Evolutionary conservation across 1,140 invertebrate genomes (phyloP).

Genomic region (Lasioglossum albipes): DNA sequence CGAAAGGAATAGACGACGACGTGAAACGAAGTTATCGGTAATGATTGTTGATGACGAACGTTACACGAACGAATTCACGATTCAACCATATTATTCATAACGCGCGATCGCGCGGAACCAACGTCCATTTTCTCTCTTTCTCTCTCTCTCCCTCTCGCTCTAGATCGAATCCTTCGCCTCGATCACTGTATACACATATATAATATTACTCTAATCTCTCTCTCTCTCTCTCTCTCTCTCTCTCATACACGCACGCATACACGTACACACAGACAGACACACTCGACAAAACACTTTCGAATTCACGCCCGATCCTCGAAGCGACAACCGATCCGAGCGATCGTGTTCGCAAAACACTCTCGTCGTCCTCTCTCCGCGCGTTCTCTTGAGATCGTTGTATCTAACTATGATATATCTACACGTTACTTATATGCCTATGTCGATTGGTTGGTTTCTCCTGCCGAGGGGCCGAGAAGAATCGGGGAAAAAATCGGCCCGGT

Average conservation of each 20-base stretch:
- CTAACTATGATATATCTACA: conserved; percentile 80
- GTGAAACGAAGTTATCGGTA: conserved; percentile 37
- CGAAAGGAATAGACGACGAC: conserved; percentile 41
- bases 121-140: conserved; percentile 7
- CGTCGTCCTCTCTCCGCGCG: conserved; percentile 44
- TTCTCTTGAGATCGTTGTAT: conserved; percentile 79
- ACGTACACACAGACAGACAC: conserved; percentile 2
- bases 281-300: neutral
- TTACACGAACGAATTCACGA: conserved; percentile 75
- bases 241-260: neutral
- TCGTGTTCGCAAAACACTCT: conserved; percentile 17
- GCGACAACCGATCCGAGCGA: conserved; percentile 50
- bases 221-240: neutral
- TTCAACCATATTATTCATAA: conserved; percentile 75
- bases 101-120: conserved; percentile 45
- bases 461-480: neutral
- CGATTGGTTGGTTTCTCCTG: conserved; percentile 46
- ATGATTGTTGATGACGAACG: conserved; percentile 44
- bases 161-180: conserved; percentile 15
- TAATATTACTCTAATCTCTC: neutral
- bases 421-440: conserved; percentile 74
- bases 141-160: neutral
- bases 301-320: neutral
- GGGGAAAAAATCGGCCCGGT: neutral
- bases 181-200: conserved; percentile 23